Evolutionary conservation across 2,888 invertebrate genomes (phyloP), one percentile per base, ranked within the genome.

Genomic region (Sphaerophoria rueppellii): DNA sequence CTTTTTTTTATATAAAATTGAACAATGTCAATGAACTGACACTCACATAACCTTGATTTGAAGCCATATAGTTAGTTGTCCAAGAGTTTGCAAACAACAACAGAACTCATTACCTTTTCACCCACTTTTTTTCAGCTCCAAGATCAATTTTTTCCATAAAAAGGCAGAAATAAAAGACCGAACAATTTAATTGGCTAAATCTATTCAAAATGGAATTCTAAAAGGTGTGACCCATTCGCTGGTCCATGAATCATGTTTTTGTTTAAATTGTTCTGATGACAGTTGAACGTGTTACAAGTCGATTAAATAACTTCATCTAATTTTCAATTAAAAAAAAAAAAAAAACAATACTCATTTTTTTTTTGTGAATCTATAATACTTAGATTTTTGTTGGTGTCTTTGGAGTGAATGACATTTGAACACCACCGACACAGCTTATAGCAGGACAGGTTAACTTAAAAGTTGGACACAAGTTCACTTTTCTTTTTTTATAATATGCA

Each of bases 91-190:
- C 6, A 40, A 7, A 7, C 6, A 7, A 40, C 4, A 6, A 12
- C 6, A 5, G 12, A 11, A 43, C 11, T 9, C 40, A 40, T 40
- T 40, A 4, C 24, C 24, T 55, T 55, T 55, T 12, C 55, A 55
- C 55, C 55, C 55, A 55, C 55, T 55, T 43, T 43, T 43, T 43
- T 43, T 43, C 12, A 43, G 32, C 34, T 34, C 6, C n/a, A 34
- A 34, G 6, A 55, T 7, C 32, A 34, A 55, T 12, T 1, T n/a
- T 34, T 34, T 55, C 55, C 55, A 34, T 55, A 55, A 34, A 55
- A 34, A 32, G 55, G 6, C 55, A 34, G 12, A 34, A 55, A 4
- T 4, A 34, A 55, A 34, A 9, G 34, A 54, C 7, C 32, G 34
- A 55, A 34, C 32, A 55, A 55, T 7, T 54, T 32, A 54, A 4